These are phyloP conservation scores for Melanostoma mellinum DNA, from an alignment of 2,888 invertebrate genomes.

Conservation along the genomic window DNA sequence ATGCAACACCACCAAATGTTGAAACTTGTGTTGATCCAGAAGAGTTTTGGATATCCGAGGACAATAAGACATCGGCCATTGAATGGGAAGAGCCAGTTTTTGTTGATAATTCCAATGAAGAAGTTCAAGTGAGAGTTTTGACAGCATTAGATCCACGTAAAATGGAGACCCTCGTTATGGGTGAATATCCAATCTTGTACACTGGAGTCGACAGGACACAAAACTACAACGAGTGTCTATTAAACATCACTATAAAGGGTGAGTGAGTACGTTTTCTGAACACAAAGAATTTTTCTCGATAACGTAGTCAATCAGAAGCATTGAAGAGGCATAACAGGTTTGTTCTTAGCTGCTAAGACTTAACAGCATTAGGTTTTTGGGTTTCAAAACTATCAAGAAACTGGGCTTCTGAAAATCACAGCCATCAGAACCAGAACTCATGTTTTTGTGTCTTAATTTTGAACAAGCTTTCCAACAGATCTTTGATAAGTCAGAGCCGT, in stretches of 20 bases:
- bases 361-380: no score
- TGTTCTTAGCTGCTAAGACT: no score
- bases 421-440: no score
- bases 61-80: conserved; percentile 78
- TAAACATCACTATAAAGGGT: conserved; percentile 86
- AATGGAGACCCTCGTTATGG: conserved; percentile 82
- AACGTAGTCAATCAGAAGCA: no score
- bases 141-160: conserved; percentile 82
- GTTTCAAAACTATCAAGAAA: no score
- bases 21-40: conserved; percentile 85
- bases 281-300: conserved; percentile 34
- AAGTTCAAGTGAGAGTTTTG: conserved; percentile 70
- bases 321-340: no score
- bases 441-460: no score
- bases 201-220: conserved; percentile 84
- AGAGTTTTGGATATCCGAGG: conserved; percentile 83
- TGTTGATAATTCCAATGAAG: conserved; percentile 80
- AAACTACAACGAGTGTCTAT: conserved; percentile 84
- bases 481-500: no score
- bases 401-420: no score
- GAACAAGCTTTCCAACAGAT: no score
- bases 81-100: conserved; percentile 82
- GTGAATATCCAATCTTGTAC: conserved; percentile 84
- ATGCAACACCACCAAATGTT: conserved; percentile 84
- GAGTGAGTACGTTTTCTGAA: conserved; percentile 68